Evolutionary conservation across 23 tunicate genomes (phyloP).

Genomic region (Trididemnum nubilum): DNA sequence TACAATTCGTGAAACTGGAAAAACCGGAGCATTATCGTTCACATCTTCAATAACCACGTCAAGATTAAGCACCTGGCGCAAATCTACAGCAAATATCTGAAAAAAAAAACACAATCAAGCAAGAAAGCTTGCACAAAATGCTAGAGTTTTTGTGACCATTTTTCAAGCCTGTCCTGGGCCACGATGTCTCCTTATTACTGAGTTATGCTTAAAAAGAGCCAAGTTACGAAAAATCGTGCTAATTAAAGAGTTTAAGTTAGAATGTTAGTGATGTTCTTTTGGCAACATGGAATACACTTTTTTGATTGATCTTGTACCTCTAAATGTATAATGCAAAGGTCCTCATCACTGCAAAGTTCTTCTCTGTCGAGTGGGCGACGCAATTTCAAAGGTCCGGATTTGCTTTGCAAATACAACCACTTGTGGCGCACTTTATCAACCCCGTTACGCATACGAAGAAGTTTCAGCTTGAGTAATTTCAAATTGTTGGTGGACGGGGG

Average conservation of each 20-base stretch:
- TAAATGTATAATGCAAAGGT: constrained; percentile 39
- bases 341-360: constrained; percentile 38
- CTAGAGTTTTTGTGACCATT: too few species aligned
- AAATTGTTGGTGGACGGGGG: constrained; percentile 17
- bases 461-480: constrained; percentile 18
- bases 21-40: constrained; percentile 69
- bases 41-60: constrained; percentile 73
- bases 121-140: neutral
- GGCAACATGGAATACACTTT: too few species aligned
- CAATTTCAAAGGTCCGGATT: constrained; percentile 41
- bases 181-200: too few species aligned
- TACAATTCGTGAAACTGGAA: constrained; percentile 13
- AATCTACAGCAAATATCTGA: constrained; percentile 28
- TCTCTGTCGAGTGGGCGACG: constrained; percentile 58
- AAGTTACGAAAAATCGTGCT: too few species aligned
- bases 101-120: neutral
- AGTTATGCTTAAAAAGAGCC: too few species aligned
- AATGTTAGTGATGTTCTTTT: too few species aligned
- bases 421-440: neutral
- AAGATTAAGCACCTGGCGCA: constrained; percentile 42
- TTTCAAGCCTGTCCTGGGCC: too few species aligned
- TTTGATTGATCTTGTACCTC: constrained; percentile 52
- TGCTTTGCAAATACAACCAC: constrained; percentile 38
- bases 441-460: neutral
- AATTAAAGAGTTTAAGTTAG: too few species aligned